A percentile compares a stretch with the other conserved stretches of the same genome.
Conservation (phyloP, 2,888 invertebrate species). For the Drosophila phalerata region DNA sequence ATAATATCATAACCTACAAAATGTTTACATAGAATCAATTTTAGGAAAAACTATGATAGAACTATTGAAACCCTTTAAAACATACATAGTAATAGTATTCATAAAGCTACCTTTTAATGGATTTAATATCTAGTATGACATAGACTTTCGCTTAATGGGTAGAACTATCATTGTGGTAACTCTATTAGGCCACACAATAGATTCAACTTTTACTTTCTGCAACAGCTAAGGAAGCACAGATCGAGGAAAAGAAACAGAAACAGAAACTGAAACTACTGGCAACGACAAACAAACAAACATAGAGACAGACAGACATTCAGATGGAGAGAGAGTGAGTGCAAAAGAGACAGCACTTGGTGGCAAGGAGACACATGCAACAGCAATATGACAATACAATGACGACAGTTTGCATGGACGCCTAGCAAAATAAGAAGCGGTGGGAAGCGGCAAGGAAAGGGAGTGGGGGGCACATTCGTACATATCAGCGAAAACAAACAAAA, state of each 20-base stretch:
- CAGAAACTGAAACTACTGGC: conserved; percentile 34
- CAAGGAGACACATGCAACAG: conserved; percentile 47
- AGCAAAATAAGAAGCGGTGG: conserved; percentile 12
- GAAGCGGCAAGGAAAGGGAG: background rate
- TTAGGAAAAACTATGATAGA: background rate
- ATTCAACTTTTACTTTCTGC: conserved; percentile 71
- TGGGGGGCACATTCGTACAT: conserved; percentile 41
- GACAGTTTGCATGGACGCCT: conserved; percentile 67
- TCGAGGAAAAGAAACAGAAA: conserved; percentile 20
- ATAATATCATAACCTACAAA: no score
- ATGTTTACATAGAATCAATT: no score
- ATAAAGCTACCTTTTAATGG: background rate
- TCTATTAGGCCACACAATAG: conserved; percentile 52
- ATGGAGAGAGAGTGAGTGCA: background rate
- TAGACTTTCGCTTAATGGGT: background rate
- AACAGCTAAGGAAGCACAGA: conserved; percentile 15
- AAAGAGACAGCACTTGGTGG: conserved; percentile 19
- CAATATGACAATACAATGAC: conserved; percentile 70
- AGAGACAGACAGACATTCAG: conserved; percentile 13
- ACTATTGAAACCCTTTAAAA: no score
- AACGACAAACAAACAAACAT: conserved; percentile 51
- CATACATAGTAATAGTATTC: no score
- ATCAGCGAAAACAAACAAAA: conserved; percentile 69
- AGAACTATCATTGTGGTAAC: background rate
- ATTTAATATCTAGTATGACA: background rate